Percentiles rank a stretch among this genome's conserved stretches.
These are phyloP conservation scores for Plecotus auritus DNA, from an alignment of 2,113 vertebrate species.

Conservation along the genomic window DNA sequence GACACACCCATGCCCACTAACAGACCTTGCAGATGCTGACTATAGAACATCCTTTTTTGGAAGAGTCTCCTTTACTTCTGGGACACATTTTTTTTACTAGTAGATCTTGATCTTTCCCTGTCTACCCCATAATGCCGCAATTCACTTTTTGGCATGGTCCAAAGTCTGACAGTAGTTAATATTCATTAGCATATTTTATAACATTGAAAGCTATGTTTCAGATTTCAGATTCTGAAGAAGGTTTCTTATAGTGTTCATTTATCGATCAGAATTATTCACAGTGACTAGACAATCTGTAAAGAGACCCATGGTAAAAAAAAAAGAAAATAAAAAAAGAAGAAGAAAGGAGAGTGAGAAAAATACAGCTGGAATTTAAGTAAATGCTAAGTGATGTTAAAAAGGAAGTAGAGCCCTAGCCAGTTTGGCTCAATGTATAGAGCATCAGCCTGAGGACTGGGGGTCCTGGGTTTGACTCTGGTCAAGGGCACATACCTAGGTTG, in stretches of 20 bases:
- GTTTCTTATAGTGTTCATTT: not conserved
- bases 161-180: not conserved
- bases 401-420: not conserved
- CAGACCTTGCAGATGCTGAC: not conserved
- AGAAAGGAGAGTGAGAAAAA: not conserved
- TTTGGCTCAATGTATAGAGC: too few relatives aligned
- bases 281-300: not conserved
- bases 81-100: not conserved
- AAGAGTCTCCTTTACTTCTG: not conserved
- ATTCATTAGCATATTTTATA: not conserved
- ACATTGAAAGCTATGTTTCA: not conserved
- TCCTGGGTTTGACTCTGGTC: too few relatives aligned
- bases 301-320: not conserved
- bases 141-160: not conserved
- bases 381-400: not conserved
- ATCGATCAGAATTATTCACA: not conserved
- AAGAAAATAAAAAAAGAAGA: not conserved
- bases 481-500: too few relatives aligned
- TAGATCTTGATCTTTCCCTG: not conserved
- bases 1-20: not conserved
- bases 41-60: not conserved
- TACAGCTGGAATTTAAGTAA: conserved; percentile 7
- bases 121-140: not conserved
- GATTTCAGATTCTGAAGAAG: not conserved
- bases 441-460: too few relatives aligned